Evolutionary conservation across 2,797 vertebrate species (phyloP), one percentile per base, ranked within the genome.

Genomic region (Rhinella marina): DNA sequence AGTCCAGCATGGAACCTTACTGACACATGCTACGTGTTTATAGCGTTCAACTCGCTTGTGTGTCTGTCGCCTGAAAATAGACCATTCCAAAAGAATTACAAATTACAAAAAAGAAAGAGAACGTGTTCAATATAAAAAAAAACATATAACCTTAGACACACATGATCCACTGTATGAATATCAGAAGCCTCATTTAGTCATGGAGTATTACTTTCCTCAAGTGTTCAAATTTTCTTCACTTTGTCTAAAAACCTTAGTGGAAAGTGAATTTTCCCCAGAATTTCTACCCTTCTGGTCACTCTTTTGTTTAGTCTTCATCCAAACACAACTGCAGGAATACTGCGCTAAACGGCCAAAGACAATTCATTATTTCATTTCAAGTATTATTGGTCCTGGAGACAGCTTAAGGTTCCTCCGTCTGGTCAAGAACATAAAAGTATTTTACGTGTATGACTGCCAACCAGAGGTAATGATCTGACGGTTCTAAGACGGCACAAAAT

Each of bases 331-430:
- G 41, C 27, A 85, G 72, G 57, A 59, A 56, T 85, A 82, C 66
- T 23, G 12, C 50, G 25, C 48, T 11, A 21, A 66, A 68, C 57
- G 27, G 87, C 87, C 83, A 88, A 88, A 85, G 83, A 81, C 87
- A 88, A 88, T 81, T 88, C 57, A 86, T 88, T 85, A 88, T 81
- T 81, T 76, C 59, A 81, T 81, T 88, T 81, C 27, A 56, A 70
- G 41, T 72, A 75, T 88, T 88, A 75, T 88, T 85, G 83, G 80
- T 88, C 48, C 87, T 88, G 83, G 87, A 88, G 66, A 80, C 76
- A 48, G 87, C 41, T 66, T 81, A 66, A 66, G 87, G 66, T 82
- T 86, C 61, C 82, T 75, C 83, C 82, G 76, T 85, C 83, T 85
- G 87, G 82, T 78, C 23, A 76, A 79, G 75, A 75, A 88, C 76